phyloP scores from a whole-genome alignment of 2,888 invertebrate genomes.

The Parelbella ahira region DNA sequence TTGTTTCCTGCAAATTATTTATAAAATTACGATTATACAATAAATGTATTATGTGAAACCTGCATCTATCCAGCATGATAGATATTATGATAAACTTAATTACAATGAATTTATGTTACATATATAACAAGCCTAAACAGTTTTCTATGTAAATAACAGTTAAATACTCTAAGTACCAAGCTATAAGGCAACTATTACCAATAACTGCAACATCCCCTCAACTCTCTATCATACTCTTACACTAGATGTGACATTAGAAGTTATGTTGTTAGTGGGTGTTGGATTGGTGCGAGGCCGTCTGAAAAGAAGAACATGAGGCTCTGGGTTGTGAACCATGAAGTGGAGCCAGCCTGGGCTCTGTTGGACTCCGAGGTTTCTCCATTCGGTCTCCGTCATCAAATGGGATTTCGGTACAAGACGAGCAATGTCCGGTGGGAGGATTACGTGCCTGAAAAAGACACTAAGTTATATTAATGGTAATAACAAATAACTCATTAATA shows the following conservation, averaged over 20 bases:
- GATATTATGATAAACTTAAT: too few relatives aligned
- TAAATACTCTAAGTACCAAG: too few relatives aligned
- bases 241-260: slow-evolving; percentile 47
- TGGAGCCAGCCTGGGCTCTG: slow-evolving; percentile 93
- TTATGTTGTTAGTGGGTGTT: slow-evolving; percentile 38
- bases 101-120: too few relatives aligned
- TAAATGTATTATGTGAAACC: too few relatives aligned
- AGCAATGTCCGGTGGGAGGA: slow-evolving; percentile 91
- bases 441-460: slow-evolving; percentile 91
- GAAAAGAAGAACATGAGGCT: slow-evolving; percentile 93
- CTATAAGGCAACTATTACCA: too few relatives aligned
- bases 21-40: too few relatives aligned
- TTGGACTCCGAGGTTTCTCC: slow-evolving; percentile 96
- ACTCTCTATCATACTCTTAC: slow-evolving; percentile 58
- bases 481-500: too few relatives aligned
- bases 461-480: too few relatives aligned
- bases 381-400: slow-evolving; percentile 96
- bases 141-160: too few relatives aligned
- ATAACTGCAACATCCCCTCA: too few relatives aligned
- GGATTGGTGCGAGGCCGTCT: slow-evolving; percentile 74
- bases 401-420: slow-evolving; percentile 93
- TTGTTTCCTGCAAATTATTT: too few relatives aligned
- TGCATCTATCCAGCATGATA: too few relatives aligned
- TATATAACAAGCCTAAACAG: neutral
- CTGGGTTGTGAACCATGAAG: slow-evolving; percentile 95